Evolutionary conservation across 2,888 invertebrate genomes (phyloP).

Genomic region (Hydrotaea cyrtoneurina): DNA sequence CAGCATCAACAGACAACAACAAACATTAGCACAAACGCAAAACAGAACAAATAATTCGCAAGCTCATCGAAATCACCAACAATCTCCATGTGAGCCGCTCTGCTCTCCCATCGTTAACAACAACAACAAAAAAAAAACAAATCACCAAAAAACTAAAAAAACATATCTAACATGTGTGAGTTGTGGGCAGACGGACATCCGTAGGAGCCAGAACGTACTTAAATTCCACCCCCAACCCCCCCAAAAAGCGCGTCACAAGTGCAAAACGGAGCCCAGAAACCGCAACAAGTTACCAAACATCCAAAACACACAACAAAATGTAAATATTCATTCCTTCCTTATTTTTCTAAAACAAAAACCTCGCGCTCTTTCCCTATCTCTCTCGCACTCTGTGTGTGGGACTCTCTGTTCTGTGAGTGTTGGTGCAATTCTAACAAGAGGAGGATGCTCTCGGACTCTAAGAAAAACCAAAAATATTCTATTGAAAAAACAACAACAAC

Average conservation of each 20-base stretch:
- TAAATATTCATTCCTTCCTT: neutral
- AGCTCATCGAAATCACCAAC: slow-evolving; percentile 8
- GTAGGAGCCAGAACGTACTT: neutral
- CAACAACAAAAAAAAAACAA: neutral
- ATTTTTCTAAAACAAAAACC: neutral
- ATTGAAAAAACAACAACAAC: neutral
- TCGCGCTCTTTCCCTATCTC: neutral
- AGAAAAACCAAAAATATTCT: slow-evolving; percentile 3
- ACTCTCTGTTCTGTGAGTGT: neutral
- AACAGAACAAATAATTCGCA: neutral
- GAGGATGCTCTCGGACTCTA: neutral
- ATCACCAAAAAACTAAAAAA: neutral
- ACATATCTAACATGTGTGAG: neutral
- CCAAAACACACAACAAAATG: neutral
- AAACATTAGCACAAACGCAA: too few species aligned
- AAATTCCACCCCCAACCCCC: neutral
- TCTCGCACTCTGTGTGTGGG: neutral
- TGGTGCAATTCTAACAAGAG: neutral
- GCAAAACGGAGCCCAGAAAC: neutral
- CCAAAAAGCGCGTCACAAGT: neutral
- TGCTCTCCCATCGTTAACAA: neutral
- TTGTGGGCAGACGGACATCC: neutral
- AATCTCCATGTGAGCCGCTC: neutral
- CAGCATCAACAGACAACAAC: neutral
- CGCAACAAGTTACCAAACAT: neutral